phyloP scores from a whole-genome alignment of 2,113 vertebrate genomes.

The Panthera uncia region DNA sequence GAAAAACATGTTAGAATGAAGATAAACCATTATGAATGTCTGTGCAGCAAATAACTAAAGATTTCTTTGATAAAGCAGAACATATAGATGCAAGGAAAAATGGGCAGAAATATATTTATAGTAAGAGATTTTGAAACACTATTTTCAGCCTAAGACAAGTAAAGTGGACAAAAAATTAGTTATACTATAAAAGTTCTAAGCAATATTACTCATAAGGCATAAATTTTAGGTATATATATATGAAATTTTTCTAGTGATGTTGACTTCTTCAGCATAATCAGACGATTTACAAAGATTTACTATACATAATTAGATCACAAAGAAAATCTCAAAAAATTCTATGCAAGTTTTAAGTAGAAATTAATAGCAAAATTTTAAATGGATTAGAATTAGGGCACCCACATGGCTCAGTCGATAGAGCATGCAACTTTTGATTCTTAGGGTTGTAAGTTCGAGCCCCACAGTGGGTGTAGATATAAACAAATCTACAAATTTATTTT shows the following conservation, averaged over 20 bases:
- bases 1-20: neutral
- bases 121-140: neutral
- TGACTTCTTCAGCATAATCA: neutral
- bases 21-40: neutral
- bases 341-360: neutral
- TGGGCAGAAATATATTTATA: neutral
- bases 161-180: neutral
- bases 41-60: neutral
- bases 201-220: neutral
- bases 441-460: too few relatives aligned
- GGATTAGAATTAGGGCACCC: neutral
- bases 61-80: neutral
- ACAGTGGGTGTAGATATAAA: too few relatives aligned
- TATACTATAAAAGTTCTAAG: neutral
- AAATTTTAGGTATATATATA: neutral
- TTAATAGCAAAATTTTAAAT: neutral
- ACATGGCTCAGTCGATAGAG: too few relatives aligned
- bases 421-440: too few relatives aligned
- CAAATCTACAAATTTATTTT: too few relatives aligned
- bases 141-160: neutral
- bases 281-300: neutral
- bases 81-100: neutral
- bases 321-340: neutral
- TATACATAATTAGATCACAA: neutral
- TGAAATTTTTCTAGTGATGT: neutral